phyloP scores from a whole-genome alignment of 1,140 invertebrate genomes.

The Zaprionus taronus region DNA sequence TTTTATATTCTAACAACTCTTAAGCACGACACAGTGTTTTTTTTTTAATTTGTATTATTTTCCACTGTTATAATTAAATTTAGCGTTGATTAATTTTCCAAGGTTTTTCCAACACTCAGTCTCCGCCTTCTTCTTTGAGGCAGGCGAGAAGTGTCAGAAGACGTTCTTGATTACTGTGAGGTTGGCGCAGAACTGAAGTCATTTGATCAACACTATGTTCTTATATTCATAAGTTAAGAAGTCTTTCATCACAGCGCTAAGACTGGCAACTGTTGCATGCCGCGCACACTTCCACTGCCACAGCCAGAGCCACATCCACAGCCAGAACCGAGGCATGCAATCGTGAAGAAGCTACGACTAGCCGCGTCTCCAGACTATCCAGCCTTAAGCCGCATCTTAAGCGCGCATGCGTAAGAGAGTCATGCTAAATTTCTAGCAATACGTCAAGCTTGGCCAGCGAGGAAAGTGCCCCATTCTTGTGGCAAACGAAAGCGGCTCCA shows the following conservation, averaged over 20 bases:
- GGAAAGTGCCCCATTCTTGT: conserved; percentile 45
- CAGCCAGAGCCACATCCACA: not conserved
- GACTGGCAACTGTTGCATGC: conserved; percentile 30
- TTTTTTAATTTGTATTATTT: conserved; percentile 13
- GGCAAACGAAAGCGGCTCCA: conserved; percentile 27
- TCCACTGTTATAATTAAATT: conserved; percentile 7
- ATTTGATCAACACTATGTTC: conserved; percentile 67
- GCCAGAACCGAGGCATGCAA: not conserved
- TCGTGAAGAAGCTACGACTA: conserved; percentile 3
- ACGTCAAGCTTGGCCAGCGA: conserved; percentile 36
- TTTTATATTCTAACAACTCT: conserved; percentile 9
- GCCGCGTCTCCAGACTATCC: conserved; percentile 2
- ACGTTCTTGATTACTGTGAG: conserved; percentile 71
- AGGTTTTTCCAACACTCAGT: conserved; percentile 1
- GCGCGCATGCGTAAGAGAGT: conserved; percentile 40
- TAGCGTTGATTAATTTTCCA: not conserved
- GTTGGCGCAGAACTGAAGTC: conserved; percentile 74
- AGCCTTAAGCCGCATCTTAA: conserved; percentile 6
- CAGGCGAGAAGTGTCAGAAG: conserved; percentile 30
- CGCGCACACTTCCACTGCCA: conserved; percentile 19
- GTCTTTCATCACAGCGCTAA: conserved; percentile 54
- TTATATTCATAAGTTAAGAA: conserved; percentile 73
- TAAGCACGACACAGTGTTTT: conserved; percentile 2
- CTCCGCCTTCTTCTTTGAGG: not conserved
- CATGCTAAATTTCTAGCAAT: conserved; percentile 39